These are phyloP conservation scores for Entelurus aequoreus DNA, from an alignment of 2,113 vertebrate genomes.

Conservation along the genomic window DNA sequence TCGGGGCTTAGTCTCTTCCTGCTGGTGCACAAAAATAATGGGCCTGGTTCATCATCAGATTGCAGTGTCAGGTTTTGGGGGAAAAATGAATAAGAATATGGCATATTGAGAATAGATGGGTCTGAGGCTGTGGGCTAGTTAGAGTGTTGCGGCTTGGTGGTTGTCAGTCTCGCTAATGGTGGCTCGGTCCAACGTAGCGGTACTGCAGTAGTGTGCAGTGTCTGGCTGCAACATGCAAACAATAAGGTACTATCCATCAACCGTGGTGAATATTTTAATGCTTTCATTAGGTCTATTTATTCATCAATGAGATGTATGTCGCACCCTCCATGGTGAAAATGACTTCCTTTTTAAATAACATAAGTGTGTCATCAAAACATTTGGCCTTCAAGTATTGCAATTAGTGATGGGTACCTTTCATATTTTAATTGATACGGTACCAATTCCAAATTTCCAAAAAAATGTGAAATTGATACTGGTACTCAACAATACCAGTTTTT, in stretches of 20 bases:
- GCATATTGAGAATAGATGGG: constrained; percentile 57
- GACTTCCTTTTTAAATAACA: background rate
- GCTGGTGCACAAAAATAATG: constrained; percentile 82
- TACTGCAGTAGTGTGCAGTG: constrained; percentile 31
- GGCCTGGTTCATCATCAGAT: constrained; percentile 95
- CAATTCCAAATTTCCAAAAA: too few relatives aligned
- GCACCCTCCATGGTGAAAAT: background rate
- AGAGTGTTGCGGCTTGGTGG: constrained; percentile 37
- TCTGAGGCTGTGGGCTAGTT: constrained; percentile 50
- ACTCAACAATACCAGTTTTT: too few relatives aligned
- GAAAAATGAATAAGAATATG: constrained; percentile 89
- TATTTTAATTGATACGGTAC: too few relatives aligned
- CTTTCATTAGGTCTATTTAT: constrained; percentile 20
- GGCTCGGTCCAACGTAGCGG: constrained; percentile 18
- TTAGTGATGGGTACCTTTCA: too few relatives aligned
- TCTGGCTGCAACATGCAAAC: constrained; percentile 36
- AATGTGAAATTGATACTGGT: too few relatives aligned
- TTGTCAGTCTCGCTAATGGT: constrained; percentile 49
- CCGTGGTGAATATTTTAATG: constrained; percentile 39
- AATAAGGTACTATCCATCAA: constrained; percentile 37
- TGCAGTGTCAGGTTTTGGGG: constrained; percentile 85
- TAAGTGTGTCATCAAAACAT: background rate
- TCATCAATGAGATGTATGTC: background rate
- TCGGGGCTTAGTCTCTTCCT: constrained; percentile 88
- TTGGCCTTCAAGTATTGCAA: background rate